Conservation (phyloP, 1,140 invertebrate genomes). For the Bombus turneri region DNA sequence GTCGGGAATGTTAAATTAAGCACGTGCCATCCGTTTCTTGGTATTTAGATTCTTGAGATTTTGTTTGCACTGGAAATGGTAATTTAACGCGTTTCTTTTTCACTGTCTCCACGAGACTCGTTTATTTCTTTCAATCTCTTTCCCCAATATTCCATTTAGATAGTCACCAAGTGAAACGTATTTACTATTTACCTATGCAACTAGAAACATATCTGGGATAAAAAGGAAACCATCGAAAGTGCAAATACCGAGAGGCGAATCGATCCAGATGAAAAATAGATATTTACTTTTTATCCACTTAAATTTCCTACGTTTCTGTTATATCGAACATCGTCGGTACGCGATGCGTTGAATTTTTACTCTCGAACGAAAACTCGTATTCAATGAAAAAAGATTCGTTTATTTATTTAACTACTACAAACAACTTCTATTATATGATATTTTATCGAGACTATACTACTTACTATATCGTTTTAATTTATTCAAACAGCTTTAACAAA, state of each 20-base stretch:
- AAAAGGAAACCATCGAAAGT: not conserved
- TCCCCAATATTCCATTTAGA: not conserved
- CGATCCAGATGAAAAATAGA: not conserved
- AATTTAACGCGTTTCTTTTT: not conserved
- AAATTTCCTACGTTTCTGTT: not conserved
- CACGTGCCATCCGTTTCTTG: not conserved
- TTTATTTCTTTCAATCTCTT: not conserved
- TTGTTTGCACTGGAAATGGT: not conserved
- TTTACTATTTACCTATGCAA: conserved; percentile 26
- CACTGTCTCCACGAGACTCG: not conserved
- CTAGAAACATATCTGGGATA: conserved; percentile 1
- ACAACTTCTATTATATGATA: no score
- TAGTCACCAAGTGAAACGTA: not conserved
- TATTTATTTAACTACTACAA: no score
- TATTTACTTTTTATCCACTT: conserved; percentile 34
- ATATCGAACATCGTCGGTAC: not conserved
- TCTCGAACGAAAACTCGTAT: not conserved
- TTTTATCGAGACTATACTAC: no score
- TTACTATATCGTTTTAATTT: no score
- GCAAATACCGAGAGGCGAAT: conserved; percentile 8
- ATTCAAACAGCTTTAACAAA: no score
- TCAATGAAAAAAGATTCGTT: no score
- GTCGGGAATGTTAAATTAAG: not conserved
- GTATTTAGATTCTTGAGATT: not conserved
- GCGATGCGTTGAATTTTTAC: not conserved